Percentiles rank a stretch among this genome's conserved stretches.
Evolutionary conservation across 2,888 invertebrate genomes (phyloP).

Genomic region (Patella pellucida): DNA sequence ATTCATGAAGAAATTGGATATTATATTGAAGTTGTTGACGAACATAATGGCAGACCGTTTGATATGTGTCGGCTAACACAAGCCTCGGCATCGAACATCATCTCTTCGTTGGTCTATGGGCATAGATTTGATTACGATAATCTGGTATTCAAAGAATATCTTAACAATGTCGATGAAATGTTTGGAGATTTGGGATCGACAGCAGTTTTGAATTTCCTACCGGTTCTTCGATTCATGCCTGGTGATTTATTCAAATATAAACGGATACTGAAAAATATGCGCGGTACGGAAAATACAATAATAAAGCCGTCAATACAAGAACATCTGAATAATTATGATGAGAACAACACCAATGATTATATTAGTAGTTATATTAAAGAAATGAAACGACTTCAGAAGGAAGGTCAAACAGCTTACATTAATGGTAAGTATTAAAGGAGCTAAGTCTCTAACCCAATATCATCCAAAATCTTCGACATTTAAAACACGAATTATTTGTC

Average conservation of each 20-base stretch:
- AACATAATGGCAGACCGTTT: background rate
- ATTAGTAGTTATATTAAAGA: conserved; percentile 14
- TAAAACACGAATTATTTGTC: too few relatives aligned
- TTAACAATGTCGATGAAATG: conserved; percentile 16
- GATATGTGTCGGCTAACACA: conserved; percentile 14
- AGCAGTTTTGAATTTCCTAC: conserved; percentile 29
- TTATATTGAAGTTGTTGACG: conserved; percentile 8
- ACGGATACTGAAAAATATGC: conserved; percentile 23
- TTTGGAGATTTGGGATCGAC: conserved; percentile 1
- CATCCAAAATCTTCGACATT: too few relatives aligned
- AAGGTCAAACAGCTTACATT: background rate
- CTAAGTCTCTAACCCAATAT: too few relatives aligned
- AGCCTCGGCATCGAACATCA: conserved; percentile 23
- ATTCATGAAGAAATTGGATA: conserved; percentile 22
- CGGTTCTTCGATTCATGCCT: conserved; percentile 37
- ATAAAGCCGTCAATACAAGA: conserved; percentile 18
- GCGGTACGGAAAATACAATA: conserved; percentile 18
- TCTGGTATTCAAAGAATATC: conserved; percentile 15
- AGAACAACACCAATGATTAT: conserved; percentile 8
- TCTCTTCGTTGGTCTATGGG: conserved; percentile 22
- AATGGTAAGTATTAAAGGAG: background rate
- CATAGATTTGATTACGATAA: conserved; percentile 25
- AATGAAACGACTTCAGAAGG: conserved; percentile 13
- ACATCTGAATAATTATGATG: background rate
- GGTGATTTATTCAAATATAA: conserved; percentile 41